phyloP scores from a whole-genome alignment of 2,797 vertebrate genomes.

The Eulemur albifrons region DNA sequence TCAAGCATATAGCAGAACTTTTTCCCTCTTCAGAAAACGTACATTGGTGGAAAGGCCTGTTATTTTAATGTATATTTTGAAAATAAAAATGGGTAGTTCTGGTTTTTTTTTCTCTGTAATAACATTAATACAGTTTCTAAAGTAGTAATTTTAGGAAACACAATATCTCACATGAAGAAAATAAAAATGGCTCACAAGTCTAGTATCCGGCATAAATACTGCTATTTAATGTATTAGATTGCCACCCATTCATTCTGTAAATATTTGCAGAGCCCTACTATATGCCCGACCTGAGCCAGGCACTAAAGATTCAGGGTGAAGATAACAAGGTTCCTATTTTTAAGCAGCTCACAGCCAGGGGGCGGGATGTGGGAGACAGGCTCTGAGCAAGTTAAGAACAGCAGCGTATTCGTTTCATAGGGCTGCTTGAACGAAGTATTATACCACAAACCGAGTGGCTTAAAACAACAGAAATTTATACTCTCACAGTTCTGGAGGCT shows the following conservation, averaged over 20 bases:
- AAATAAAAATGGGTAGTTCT: constrained; percentile 50
- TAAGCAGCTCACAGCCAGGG: background rate
- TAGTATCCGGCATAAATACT: constrained; percentile 1
- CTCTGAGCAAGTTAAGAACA: background rate
- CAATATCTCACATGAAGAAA: constrained; percentile 63
- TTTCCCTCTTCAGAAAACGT: background rate
- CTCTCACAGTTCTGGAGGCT: background rate
- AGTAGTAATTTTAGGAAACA: constrained; percentile 67
- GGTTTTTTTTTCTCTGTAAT: background rate
- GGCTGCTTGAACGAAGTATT: background rate
- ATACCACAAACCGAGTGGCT: background rate
- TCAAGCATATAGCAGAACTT: background rate
- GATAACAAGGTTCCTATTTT: background rate
- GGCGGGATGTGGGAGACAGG: background rate
- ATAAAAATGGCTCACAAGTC: constrained; percentile 56
- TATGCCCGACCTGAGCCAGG: background rate
- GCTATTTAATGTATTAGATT: constrained; percentile 35
- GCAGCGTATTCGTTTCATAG: background rate
- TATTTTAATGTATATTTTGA: constrained; percentile 48
- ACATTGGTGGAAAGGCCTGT: constrained; percentile 13
- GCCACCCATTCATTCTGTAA: constrained; percentile 29
- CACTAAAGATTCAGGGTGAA: background rate
- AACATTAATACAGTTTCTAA: constrained; percentile 55
- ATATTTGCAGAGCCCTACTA: constrained; percentile 9
- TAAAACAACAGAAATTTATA: background rate